These are phyloP conservation scores for Diplazon laetatorius DNA, from an alignment of 2,888 invertebrate genomes.

Conservation along the genomic window DNA sequence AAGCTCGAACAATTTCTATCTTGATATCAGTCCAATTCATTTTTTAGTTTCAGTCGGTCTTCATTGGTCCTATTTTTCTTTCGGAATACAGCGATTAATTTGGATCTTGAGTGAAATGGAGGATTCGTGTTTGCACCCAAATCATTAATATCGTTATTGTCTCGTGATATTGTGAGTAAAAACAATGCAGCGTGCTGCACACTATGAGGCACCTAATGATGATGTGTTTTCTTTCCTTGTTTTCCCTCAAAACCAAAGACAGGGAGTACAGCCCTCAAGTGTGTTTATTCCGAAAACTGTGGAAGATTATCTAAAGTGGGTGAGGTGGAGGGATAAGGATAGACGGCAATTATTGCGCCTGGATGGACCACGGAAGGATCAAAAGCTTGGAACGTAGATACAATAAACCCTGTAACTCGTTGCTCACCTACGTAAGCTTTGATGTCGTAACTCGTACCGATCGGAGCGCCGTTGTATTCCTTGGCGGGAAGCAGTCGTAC, in stretches of 20 bases:
- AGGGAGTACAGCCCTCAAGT: too few species aligned
- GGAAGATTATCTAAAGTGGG: too few species aligned
- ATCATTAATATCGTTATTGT: slow-evolving; percentile 21
- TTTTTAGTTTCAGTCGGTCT: too few species aligned
- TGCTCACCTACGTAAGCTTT: slow-evolving; percentile 92
- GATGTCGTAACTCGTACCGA: slow-evolving; percentile 95
- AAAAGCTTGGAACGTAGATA: background rate
- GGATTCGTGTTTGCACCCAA: background rate
- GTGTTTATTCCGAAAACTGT: background rate
- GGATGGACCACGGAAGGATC: background rate
- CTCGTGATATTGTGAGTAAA: background rate
- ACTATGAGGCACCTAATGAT: too few species aligned
- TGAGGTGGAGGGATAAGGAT: too few species aligned
- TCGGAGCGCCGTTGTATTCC: slow-evolving; percentile 95
- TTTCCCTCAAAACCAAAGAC: too few species aligned
- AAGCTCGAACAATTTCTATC: too few species aligned
- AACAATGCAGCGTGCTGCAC: too few species aligned
- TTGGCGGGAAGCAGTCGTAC: slow-evolving; percentile 95
- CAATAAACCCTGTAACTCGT: background rate
- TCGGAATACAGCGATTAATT: background rate
- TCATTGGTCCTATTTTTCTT: background rate
- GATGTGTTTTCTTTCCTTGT: too few species aligned
- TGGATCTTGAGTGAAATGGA: too few species aligned
- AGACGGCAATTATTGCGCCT: background rate
- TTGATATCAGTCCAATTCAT: too few species aligned